Evolutionary conservation across 2,113 vertebrate species (phyloP).

Genomic region (Nyctereutes procyonoides): DNA sequence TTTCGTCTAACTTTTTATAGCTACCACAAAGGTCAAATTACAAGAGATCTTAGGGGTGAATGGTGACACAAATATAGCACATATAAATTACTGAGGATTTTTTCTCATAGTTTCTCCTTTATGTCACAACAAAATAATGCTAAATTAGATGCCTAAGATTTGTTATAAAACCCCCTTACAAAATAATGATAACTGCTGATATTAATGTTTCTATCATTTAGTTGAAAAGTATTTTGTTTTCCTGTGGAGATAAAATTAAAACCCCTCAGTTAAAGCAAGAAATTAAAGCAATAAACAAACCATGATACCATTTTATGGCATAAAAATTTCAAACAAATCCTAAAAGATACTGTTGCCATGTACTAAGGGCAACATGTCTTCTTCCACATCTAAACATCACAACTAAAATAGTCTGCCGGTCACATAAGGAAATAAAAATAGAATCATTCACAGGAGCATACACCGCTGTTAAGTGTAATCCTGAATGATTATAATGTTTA

Average conservation of each 20-base stretch:
- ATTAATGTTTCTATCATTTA: neutral
- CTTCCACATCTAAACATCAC: neutral
- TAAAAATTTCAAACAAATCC: constrained; percentile 31
- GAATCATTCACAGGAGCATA: neutral
- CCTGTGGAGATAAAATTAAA: neutral
- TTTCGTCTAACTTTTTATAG: constrained; percentile 39
- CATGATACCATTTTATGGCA: neutral
- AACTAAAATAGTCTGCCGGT: neutral
- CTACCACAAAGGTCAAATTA: constrained; percentile 28
- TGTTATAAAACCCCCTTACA: neutral
- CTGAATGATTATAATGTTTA: neutral
- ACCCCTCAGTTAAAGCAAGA: neutral
- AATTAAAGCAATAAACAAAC: constrained; percentile 49
- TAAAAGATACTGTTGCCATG: neutral
- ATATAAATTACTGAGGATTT: constrained; percentile 4
- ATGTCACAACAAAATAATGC: constrained; percentile 8
- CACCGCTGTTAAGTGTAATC: neutral
- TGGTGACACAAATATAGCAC: neutral
- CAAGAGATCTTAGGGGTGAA: neutral
- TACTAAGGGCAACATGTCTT: neutral
- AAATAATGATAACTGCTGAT: neutral
- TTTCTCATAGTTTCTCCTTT: neutral
- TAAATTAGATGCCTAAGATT: neutral
- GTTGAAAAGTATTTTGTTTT: constrained; percentile 15
- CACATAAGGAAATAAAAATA: neutral